Evolutionary conservation across 2,888 invertebrate genomes (phyloP), one percentile per base, ranked within the genome.

Genomic region (Scaptomyza caliginosa): DNA sequence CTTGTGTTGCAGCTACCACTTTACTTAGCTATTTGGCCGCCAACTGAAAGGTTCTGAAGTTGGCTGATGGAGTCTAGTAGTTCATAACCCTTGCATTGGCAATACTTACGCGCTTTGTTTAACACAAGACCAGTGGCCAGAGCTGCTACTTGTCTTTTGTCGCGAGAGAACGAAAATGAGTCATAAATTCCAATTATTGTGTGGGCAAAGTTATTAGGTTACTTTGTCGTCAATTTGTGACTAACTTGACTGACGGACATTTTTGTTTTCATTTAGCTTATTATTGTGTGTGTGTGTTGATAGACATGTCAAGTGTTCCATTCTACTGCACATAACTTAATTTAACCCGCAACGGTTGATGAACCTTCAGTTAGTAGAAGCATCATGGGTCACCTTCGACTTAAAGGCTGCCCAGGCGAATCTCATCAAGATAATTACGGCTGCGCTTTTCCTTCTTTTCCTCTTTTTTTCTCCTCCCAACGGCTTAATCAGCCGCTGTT

Each of bases 111-210:
- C 81, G 72, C 86, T 77, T 80, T 81, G 74, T 77, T 81, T 71
- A 67, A 68, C 83, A 59, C 55, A 23, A 51, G 43, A 55, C 39
- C 13, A 50, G 21, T 43, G 43, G 21, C 38, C 10, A 11, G 32
- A 24, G 54, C 7, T 24, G 28, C 3, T 4, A 10, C 24, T 23
- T 8, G 17, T 17, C 11, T 38, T 38, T 11, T 43, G 26, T 26
- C 30, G n/a, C 13, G 32, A 26, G 52, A 28, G 52, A 34, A 45
- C 26, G 11, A 59, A 58, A 74, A 49, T 67, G 67, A 73, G 73
- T 71, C 87, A 85, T 83, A 87, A 83, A 83, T 83, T 81, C 74
- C 76, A 85, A 85, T 83, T 83, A 87, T 78, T 87, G 71, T 66
- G 65, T 73, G 79, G 78, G 54, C 58, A 67, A 86, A 82, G 82